Evolutionary conservation across 2,797 vertebrate species (phyloP), one percentile per base, ranked within the genome.

Genomic region (Thamnophis elegans): DNA sequence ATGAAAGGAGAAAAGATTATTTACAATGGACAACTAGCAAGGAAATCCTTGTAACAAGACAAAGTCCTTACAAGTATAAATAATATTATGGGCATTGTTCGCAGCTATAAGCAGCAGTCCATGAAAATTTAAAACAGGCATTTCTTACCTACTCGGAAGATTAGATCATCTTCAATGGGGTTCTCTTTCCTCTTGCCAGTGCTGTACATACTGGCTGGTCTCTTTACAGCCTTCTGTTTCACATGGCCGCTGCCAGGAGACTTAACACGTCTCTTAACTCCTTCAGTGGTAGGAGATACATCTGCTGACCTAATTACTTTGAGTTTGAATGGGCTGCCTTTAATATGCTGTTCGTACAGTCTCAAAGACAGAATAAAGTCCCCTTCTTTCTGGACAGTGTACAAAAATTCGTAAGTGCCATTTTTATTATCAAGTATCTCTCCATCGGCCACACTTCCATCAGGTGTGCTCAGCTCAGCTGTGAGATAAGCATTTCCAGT

Each of bases 361-460:
- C 98, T 97, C 96, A 99, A 98, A 0, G 98, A 98, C 88, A 99
- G 97, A n/a, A 97, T 98, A 92, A 99, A 99, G 92, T 98, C 98
- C 12, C 99, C 99, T 95, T 99, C 99, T 91, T 98, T 99, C 90
- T 98, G 98, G 88, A 98, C 98, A 0, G 98, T 98, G 96, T 99
- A 99, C 90, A 99, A 94, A 95, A 98, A 99, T 95, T 99, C 99
- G 0, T 99, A 99, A 22, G 99, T 99, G 95, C 99, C 99, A 1
- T 99, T 99, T 96, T 99, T 99, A 97, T 99, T 99, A 97, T 99
- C 99, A 89, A 99, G 97, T 92, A 99, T 98, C 95, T 99, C 98
- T 8, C 99, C 98, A 1, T 98, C 98, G 0, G 97, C 98, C 92
- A 98, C 98, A 26, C 97, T 98, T 25, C 98, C 98, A 4, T 99